Base-by-base conservation (phyloP, 2,113 vertebrate species). In the Pygoscelis adeliae region DNA sequence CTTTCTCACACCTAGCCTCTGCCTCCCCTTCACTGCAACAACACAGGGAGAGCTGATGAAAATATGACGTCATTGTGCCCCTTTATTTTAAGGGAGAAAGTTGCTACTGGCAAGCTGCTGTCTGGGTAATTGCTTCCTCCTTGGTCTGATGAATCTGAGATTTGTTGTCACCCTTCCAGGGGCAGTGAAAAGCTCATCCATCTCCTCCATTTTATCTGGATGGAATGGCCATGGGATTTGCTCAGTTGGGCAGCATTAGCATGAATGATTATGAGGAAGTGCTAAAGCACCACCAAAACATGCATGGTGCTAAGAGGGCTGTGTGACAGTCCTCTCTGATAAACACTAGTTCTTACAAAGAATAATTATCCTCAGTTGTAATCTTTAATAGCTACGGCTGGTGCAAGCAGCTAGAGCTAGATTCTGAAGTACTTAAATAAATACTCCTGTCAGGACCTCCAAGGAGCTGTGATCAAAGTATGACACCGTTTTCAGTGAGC, bases 131-230 rank as follows among this genome's bases (percentile, higher is more conserved):
- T 89, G 93, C 93, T 96, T 95, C 74, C 58, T 89, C 58, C 81
- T 85, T 95, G 93, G 89, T 96, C 93, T 87, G 69, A 92, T 91
- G 95, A 93, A 96, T 69, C 34, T 65, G 56, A 92, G 94, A 95
- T 93, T 95, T 97, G 92, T 85, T 96, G 87, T 94, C 95, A 90
- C 82, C 83, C 83, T 97, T 96, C 83, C 86, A 95, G 90, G 40
- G 91, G n/a, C 76, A 91, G 77, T 74, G 87, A 87, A 89, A 89
- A 96, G 53, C 96, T 92, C 81, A 95, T 96, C 86, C 71, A 80
- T 96, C 87, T 97, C 93, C 72, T 90, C 89, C 65, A 79, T 81
- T 93, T 96, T 93, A 81, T 89, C 81, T 82, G 81, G 87, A 82
- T 91, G 70, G 91, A 94, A 92, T 6, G 44, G 92, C 88, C 74